A percentile compares a stretch with the other conserved stretches of the same genome.
phyloP scores from a whole-genome alignment of 2,113 vertebrate species.

The Oryzias curvinotus region DNA sequence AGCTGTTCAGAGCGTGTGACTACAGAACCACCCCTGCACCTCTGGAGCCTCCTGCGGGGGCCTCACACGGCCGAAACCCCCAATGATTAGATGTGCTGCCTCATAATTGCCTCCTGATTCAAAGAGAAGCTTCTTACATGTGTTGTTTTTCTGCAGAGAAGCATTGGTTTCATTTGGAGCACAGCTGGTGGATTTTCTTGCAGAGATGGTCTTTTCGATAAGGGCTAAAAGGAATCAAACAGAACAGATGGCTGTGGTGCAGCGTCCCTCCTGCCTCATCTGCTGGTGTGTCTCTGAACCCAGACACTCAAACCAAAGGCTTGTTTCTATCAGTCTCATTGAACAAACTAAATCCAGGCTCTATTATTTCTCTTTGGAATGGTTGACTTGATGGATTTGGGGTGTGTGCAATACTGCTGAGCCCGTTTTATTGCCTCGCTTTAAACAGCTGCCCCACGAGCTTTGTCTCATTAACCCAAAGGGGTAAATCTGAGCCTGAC shows the following conservation, averaged over 20 bases:
- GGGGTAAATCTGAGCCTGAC: constrained; percentile 13
- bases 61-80: too few relatives aligned
- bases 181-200: not conserved
- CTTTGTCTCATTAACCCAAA: constrained; percentile 14
- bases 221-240: constrained; percentile 9
- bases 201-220: not conserved
- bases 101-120: too few relatives aligned
- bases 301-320: constrained; percentile 5
- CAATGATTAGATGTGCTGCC: too few relatives aligned
- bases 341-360: constrained; percentile 21
- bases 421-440: constrained; percentile 21
- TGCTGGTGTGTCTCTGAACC: constrained; percentile 19
- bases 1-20: constrained; percentile 31
- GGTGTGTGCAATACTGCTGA: constrained; percentile 20
- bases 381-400: constrained; percentile 19
- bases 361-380: constrained; percentile 11
- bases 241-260: not conserved
- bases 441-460: constrained; percentile 6
- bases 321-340: not conserved
- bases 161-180: not conserved
- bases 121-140: not conserved
- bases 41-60: too few relatives aligned
- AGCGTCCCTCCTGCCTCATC: not conserved
- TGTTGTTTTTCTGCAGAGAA: not conserved
- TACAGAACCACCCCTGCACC: not conserved